Evolutionary conservation across 2,888 invertebrate species (phyloP), one percentile per base, ranked within the genome.

Genomic region (Hypercompe scribonia): DNA sequence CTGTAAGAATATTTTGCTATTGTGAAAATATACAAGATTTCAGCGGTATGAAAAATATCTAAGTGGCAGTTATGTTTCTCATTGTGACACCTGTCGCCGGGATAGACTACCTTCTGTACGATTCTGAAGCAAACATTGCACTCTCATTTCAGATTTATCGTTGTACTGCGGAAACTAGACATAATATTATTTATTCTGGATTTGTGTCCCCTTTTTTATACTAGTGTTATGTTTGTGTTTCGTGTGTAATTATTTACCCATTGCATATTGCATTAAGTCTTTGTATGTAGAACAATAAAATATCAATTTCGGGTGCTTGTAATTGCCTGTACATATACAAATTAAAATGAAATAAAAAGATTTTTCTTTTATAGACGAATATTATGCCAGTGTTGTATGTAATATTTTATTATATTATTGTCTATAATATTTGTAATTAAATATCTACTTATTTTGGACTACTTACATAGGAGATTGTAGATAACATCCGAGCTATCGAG

Each of bases 61-160:
- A 61, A 73, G 73, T 79, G 78, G 78, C 74, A 78, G 70, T 10
- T 72, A 64, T 71, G 70, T 73, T 68, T 72, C 68, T 69, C 39
- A 50, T 7, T 63, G 67, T 79, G 74, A 72, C 76, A 76, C 34
- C 65, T 67, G 73, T 79, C 72, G 34, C 63, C 15, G 61, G 68
- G 71, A 78, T 73, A 76, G 75, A 77, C 71, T 50, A 15, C 54
- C 61, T 70, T 50, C 67, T 28, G 68, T 73, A 58, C 33, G 36
- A 72, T 64, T 36, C 61, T 31, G 61, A 31, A 61, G 31, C 18
- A 61, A 61, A 61, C 31, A 61, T 61, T 61, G 31, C 61, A 61
- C 31, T 61, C 31, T 58, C 28, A n/a, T 15, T 28, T 18, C 28
- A 31, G 61, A 61, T 31, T 61, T 61, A 61, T 61, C 61, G 18